phyloP scores from a whole-genome alignment of 2,797 vertebrate species.

The Pipistrellus kuhlii region DNA sequence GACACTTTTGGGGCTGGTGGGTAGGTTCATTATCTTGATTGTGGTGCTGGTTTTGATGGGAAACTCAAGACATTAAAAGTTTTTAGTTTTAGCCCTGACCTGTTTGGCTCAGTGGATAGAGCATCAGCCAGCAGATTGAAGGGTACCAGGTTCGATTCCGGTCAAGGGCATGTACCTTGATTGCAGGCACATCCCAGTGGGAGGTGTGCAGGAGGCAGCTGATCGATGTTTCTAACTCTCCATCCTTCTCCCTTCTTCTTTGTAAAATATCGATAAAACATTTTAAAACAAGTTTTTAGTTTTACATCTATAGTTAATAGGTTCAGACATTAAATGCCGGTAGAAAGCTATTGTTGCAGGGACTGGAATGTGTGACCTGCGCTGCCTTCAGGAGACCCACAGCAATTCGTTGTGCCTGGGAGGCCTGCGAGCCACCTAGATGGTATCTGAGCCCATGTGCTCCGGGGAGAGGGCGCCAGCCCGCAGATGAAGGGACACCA shows the following conservation, averaged over 20 bases:
- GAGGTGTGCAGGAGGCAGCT: too few relatives aligned
- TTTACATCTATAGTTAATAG: background rate
- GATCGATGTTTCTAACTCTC: too few relatives aligned
- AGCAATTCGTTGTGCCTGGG: background rate
- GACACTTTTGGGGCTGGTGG: background rate
- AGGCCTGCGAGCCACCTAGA: background rate
- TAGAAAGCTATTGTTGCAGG: background rate
- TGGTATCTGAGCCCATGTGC: background rate
- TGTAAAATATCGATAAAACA: too few relatives aligned
- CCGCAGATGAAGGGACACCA: background rate
- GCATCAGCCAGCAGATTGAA: too few relatives aligned
- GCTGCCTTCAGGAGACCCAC: background rate
- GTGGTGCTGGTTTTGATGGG: background rate
- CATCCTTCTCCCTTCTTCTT: too few relatives aligned
- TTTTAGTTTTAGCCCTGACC: background rate
- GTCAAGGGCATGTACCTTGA: too few relatives aligned
- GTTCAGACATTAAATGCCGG: background rate
- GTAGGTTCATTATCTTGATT: background rate
- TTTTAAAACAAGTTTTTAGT: background rate
- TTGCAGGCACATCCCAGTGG: too few relatives aligned
- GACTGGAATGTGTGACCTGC: background rate
- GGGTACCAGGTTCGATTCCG: too few relatives aligned
- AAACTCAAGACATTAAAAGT: background rate
- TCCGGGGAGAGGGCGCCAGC: background rate
- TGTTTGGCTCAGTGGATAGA: too few relatives aligned